Evolutionary conservation across 2,888 invertebrate species (phyloP).

Genomic region (Phortica okadai): DNA sequence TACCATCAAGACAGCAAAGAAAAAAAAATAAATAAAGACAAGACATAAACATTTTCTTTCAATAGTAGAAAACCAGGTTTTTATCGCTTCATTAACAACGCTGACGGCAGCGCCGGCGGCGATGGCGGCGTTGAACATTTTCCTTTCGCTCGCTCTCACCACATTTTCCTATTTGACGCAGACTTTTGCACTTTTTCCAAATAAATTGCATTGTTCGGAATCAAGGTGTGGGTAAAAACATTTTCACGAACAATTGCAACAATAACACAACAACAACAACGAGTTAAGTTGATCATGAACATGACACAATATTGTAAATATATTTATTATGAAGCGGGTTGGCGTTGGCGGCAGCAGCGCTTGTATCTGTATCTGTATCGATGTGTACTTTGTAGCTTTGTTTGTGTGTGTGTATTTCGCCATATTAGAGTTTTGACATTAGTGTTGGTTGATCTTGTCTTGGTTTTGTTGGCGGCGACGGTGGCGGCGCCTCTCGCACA

Average conservation of each 20-base stretch:
- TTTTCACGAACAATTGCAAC: constrained; percentile 39
- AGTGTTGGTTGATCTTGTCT: constrained; percentile 51
- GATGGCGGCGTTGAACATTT: constrained; percentile 3
- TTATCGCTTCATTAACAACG: constrained; percentile 66
- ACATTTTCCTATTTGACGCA: constrained; percentile 37
- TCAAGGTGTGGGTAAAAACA: constrained; percentile 52
- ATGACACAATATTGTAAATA: constrained; percentile 66
- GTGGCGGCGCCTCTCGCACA: neutral
- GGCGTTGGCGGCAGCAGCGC: constrained; percentile 14
- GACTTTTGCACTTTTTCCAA: constrained; percentile 53
- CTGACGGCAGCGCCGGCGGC: constrained; percentile 36
- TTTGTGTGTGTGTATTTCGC: neutral
- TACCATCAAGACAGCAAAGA: constrained; percentile 27
- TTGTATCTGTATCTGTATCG: constrained; percentile 30
- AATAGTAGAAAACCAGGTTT: constrained; percentile 56
- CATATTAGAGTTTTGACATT: constrained; percentile 45
- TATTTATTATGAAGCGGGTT: neutral
- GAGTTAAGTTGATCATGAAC: constrained; percentile 62
- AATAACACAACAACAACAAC: constrained; percentile 26
- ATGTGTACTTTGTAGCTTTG: constrained; percentile 34
- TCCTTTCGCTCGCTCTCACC: constrained; percentile 63
- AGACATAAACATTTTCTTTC: neutral
- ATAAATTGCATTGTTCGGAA: constrained; percentile 54
- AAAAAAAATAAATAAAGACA: neutral
- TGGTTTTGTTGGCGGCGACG: constrained; percentile 4